Evolutionary conservation across 1,140 invertebrate species (phyloP).

Genomic region (Trichonephila clavipes): DNA sequence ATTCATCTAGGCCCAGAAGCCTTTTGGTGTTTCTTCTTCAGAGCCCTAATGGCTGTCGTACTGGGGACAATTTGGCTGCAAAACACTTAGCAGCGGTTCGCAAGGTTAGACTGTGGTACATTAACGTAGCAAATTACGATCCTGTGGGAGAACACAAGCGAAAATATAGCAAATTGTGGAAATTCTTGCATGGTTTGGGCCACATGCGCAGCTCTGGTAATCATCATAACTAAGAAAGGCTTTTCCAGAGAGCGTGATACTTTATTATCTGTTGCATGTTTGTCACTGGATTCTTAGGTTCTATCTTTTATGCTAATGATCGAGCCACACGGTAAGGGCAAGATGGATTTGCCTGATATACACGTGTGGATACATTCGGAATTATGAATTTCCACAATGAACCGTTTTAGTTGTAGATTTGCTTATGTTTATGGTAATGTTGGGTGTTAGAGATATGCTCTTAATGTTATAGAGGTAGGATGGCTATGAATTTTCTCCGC

Average conservation of each 20-base stretch:
- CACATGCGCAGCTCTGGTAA: neutral
- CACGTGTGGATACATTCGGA: conserved; percentile 11
- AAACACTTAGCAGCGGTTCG: conserved; percentile 54
- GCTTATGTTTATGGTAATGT: neutral
- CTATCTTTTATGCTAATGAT: conserved; percentile 40
- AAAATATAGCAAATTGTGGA: neutral
- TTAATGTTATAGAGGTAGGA: neutral
- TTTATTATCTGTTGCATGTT: conserved; percentile 38
- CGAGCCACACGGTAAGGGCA: neutral
- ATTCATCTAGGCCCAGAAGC: neutral
- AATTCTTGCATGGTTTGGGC: conserved; percentile 43
- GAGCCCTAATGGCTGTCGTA: conserved; percentile 40
- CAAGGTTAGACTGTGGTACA: conserved; percentile 53
- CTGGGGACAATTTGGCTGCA: conserved; percentile 61
- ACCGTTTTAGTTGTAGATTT: neutral
- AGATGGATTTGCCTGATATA: conserved; percentile 14
- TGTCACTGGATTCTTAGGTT: conserved; percentile 25
- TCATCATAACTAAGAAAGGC: conserved; percentile 58
- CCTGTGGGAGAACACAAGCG: conserved; percentile 28
- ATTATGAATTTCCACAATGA: neutral
- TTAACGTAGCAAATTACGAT: conserved; percentile 53
- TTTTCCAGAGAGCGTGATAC: conserved; percentile 32
- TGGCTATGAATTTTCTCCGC: neutral
- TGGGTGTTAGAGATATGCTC: neutral
- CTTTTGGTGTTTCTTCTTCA: neutral